Evolutionary conservation across 2,113 vertebrate species (phyloP).

Genomic region (Crocuta crocuta): DNA sequence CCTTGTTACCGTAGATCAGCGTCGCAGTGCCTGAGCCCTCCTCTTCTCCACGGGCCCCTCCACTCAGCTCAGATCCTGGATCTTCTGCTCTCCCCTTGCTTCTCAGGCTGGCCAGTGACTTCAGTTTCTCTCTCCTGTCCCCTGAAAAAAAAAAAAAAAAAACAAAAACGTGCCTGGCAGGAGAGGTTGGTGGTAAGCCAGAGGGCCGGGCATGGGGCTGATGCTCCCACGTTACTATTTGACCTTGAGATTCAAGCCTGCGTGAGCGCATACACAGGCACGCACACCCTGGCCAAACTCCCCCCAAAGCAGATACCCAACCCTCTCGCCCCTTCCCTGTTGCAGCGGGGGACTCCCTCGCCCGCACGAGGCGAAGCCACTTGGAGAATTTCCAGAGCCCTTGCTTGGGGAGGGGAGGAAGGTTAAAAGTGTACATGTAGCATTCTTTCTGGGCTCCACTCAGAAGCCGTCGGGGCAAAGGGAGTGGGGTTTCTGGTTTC

Average conservation of each 20-base stretch:
- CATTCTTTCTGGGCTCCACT: constrained; percentile 79
- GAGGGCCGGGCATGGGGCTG: fast-evolving
- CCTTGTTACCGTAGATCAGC: fast-evolving
- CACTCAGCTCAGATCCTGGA: background rate
- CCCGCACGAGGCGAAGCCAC: background rate
- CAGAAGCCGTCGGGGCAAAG: constrained; percentile 71
- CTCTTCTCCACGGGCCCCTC: background rate
- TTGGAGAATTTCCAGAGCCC: constrained; percentile 30
- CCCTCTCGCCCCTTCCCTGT: background rate
- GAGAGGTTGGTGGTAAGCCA: background rate
- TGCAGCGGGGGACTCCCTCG: background rate
- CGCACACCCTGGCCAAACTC: background rate
- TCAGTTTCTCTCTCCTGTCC: background rate
- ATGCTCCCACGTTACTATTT: background rate
- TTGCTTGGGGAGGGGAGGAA: background rate
- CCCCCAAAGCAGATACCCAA: background rate
- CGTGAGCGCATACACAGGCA: background rate
- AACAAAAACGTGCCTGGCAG: background rate
- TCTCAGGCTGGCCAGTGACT: background rate
- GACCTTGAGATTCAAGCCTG: background rate
- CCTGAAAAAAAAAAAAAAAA: background rate
- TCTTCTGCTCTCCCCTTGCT: background rate
- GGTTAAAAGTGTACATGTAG: background rate
- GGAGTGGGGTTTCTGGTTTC: constrained; percentile 84
- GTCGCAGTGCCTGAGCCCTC: no score